Percentiles rank a stretch among this genome's conserved stretches.
phyloP scores from a whole-genome alignment of 2,113 vertebrate species.

The Apus apus region DNA sequence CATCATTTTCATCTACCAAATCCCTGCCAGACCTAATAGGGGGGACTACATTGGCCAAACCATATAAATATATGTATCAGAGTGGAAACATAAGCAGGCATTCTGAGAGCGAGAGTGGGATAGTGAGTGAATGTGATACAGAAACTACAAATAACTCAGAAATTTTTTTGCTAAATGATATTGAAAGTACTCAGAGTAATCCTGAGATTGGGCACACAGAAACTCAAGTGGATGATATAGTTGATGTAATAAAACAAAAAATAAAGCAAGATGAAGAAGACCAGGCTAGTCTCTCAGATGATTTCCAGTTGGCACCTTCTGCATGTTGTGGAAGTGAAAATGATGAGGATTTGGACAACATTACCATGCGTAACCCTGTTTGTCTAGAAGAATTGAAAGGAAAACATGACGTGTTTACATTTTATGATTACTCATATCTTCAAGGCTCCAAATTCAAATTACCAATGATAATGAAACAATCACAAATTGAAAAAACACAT shows the following conservation, averaged over 20 bases:
- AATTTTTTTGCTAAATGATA: conserved; percentile 74
- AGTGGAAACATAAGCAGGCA: conserved; percentile 77
- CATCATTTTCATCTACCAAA: conserved; percentile 90
- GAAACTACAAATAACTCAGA: conserved; percentile 86
- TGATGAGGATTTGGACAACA: conserved; percentile 65
- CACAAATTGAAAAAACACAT: conserved; percentile 68
- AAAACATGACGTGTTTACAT: conserved; percentile 78
- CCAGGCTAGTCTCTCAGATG: conserved; percentile 50
- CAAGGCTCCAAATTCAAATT: conserved; percentile 81
- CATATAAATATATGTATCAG: conserved; percentile 60
- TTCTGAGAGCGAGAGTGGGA: conserved; percentile 92
- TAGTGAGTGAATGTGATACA: conserved; percentile 89
- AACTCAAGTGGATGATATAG: conserved; percentile 58
- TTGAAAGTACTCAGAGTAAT: conserved; percentile 70
- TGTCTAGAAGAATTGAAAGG: conserved; percentile 73
- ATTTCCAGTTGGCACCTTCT: conserved; percentile 67
- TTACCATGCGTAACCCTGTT: conserved; percentile 48
- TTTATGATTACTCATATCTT: conserved; percentile 84
- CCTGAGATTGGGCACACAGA: conserved; percentile 64
- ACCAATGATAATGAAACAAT: conserved; percentile 74
- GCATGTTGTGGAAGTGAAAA: conserved; percentile 66
- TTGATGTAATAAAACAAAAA: conserved; percentile 67
- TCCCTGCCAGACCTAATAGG: conserved; percentile 89
- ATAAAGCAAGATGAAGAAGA: conserved; percentile 65
- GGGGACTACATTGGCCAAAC: conserved; percentile 61